Conservation (phyloP, 2,113 vertebrate species). For the Spizaetus ornatus region DNA sequence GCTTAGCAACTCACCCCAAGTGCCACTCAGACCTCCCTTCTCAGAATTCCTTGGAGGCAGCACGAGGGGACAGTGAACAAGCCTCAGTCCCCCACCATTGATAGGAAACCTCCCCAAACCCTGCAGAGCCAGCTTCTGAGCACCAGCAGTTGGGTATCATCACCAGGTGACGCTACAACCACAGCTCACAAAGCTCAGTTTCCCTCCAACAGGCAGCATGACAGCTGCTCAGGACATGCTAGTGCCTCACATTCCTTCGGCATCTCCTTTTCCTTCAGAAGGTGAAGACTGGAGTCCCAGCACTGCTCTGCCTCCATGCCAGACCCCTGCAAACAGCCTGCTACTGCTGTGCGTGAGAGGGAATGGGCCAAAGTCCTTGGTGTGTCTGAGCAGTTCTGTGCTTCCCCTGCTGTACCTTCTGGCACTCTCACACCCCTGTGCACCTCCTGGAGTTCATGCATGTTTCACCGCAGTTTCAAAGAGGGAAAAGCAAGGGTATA, state of each 20-base stretch:
- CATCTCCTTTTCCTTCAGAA: not conserved
- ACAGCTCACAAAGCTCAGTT: not conserved
- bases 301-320: not conserved
- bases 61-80: not conserved
- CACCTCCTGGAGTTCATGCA: accelerated
- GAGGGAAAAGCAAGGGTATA: not conserved
- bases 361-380: not conserved
- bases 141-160: not conserved
- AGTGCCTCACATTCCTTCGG: not conserved
- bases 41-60: not conserved
- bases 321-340: not conserved
- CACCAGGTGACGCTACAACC: not conserved
- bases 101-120: accelerated
- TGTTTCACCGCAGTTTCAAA: not conserved
- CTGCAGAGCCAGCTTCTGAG: not conserved
- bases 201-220: not conserved
- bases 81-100: not conserved
- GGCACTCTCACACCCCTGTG: not conserved
- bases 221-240: not conserved
- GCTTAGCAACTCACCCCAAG: not conserved
- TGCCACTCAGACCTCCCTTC: not conserved
- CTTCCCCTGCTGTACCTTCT: not conserved
- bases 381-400: not conserved
- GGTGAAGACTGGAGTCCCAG: not conserved
- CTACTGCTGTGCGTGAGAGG: accelerated